Conservation (phyloP, 23 tunicate genomes). For the Ciona savignyi region DNA sequence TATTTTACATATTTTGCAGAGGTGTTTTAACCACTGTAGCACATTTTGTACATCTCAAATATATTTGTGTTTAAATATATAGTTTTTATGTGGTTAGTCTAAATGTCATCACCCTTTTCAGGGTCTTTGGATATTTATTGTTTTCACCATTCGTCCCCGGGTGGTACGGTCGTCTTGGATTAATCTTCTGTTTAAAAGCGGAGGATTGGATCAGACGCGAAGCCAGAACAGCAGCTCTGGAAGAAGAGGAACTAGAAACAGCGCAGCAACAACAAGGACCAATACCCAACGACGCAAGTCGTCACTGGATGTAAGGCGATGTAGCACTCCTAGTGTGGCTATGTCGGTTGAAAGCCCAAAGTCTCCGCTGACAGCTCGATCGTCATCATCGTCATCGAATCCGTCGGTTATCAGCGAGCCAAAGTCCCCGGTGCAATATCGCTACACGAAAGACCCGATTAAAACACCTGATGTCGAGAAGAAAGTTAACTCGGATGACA, state of each 20-base stretch:
- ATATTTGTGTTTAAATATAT: too few species aligned
- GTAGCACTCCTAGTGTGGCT: not conserved
- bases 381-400: not conserved
- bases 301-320: not conserved
- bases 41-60: not conserved
- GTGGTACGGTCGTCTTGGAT: conserved; percentile 51
- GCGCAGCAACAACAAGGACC: not conserved
- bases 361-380: not conserved
- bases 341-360: not conserved
- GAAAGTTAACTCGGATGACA: not conserved
- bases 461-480: not conserved
- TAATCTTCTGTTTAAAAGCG: conserved; percentile 4
- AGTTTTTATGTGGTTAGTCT: too few species aligned
- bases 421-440: not conserved
- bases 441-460: not conserved
- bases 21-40: not conserved
- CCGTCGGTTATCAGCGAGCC: not conserved
- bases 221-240: not conserved
- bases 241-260: not conserved
- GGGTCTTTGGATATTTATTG: conserved; percentile 90
- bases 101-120: conserved; percentile 12
- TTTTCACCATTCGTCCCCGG: conserved; percentile 60
- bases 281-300: not conserved
- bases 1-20: too few species aligned
- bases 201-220: not conserved